Evolutionary conservation across 2,888 invertebrate genomes (phyloP).

Genomic region (Abscondita cerata): DNA sequence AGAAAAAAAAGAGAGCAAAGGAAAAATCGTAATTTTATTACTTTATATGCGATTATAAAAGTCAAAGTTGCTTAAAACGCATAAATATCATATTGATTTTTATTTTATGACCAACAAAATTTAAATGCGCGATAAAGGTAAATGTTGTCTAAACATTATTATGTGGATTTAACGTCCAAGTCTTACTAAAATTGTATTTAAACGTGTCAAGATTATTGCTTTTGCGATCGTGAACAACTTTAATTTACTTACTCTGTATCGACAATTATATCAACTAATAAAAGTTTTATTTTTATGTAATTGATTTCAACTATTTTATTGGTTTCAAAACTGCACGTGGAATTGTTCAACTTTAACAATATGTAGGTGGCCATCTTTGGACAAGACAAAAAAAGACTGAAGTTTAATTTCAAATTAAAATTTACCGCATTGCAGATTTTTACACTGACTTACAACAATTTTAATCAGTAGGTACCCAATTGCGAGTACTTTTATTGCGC

Average conservation of each 20-base stretch:
- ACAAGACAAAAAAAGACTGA: too few species aligned
- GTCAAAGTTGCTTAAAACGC: conserved; percentile 28
- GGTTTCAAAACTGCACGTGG: too few species aligned
- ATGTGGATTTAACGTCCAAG: conserved; percentile 19
- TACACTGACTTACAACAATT: too few species aligned
- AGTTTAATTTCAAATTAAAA: too few species aligned
- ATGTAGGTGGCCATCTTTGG: too few species aligned
- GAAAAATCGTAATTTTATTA: conserved; percentile 20
- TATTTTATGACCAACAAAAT: conserved; percentile 32
- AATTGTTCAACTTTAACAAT: too few species aligned
- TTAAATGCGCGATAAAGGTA: conserved; percentile 31
- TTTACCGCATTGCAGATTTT: too few species aligned
- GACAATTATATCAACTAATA: background rate
- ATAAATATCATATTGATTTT: conserved; percentile 35
- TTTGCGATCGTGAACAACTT: background rate
- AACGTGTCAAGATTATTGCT: conserved; percentile 16
- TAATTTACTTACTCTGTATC: background rate
- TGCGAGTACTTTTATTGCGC: too few species aligned
- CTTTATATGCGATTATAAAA: conserved; percentile 33
- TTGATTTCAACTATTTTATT: too few species aligned
- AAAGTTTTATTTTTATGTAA: too few species aligned
- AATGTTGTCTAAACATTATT: conserved; percentile 26
- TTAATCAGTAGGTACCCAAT: too few species aligned
- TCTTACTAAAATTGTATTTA: conserved; percentile 17
- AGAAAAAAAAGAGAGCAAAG: conserved; percentile 23